phyloP scores from a whole-genome alignment of 53 echinoderm and acorn worm species.

The Astropecten irregularis region DNA sequence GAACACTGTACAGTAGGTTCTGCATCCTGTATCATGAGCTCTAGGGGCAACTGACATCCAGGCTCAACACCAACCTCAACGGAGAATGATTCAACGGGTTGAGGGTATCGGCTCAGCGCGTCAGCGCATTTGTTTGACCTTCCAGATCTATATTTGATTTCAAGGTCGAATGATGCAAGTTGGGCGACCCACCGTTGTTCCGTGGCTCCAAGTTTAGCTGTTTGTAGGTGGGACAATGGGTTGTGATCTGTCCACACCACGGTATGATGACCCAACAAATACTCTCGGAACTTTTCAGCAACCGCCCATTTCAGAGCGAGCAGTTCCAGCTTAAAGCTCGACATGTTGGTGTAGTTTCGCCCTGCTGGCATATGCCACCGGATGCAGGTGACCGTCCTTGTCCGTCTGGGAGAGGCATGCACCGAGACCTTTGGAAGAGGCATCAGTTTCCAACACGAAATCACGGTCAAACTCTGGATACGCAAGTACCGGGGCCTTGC shows the following conservation, averaged over 20 bases:
- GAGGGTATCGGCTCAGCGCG: constrained; percentile 47
- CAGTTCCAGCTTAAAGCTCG: background rate
- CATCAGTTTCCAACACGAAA: constrained; percentile 54
- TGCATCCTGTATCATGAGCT: background rate
- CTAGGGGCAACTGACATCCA: background rate
- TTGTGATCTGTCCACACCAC: constrained; percentile 60
- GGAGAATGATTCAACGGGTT: background rate
- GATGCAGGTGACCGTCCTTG: background rate
- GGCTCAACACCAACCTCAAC: background rate
- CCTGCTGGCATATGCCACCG: constrained; percentile 25
- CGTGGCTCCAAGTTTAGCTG: constrained; percentile 60
- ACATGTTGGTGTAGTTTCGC: background rate
- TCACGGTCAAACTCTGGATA: constrained; percentile 48
- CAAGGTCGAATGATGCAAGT: constrained; percentile 49
- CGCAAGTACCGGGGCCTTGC: constrained; percentile 30
- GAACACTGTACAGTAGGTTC: background rate
- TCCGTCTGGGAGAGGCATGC: constrained; percentile 4
- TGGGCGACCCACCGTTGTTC: constrained; percentile 60
- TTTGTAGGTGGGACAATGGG: constrained; percentile 43
- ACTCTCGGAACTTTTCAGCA: constrained; percentile 22
- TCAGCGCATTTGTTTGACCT: constrained; percentile 62
- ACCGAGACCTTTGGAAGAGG: constrained; percentile 20
- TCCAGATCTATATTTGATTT: constrained; percentile 51
- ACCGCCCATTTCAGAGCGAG: constrained; percentile 41
- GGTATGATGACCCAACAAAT: constrained; percentile 14